A percentile compares a stretch with the other conserved stretches of the same genome.
These are phyloP conservation scores for Crepidodera aurea DNA, from an alignment of 2,888 invertebrate species.

Conservation along the genomic window DNA sequence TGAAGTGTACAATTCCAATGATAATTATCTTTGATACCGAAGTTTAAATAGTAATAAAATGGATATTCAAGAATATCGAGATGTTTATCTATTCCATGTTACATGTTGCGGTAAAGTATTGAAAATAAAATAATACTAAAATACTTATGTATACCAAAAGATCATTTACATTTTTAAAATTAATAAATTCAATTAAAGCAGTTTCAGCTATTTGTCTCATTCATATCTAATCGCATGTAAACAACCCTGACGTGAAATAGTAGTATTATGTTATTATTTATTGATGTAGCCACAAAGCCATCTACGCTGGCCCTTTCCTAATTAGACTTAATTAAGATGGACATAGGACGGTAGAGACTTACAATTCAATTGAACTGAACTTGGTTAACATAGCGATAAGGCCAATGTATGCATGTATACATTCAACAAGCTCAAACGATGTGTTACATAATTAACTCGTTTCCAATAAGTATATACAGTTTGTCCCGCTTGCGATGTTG, in stretches of 20 bases:
- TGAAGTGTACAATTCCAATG: slow-evolving; percentile 18
- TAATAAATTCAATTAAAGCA: too few species aligned
- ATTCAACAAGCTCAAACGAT: neutral
- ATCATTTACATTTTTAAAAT: too few species aligned
- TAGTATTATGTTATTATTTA: neutral
- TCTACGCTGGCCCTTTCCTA: neutral
- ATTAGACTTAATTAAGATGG: slow-evolving; percentile 2
- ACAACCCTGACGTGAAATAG: neutral
- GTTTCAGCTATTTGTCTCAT: too few species aligned
- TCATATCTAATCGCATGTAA: too few species aligned
- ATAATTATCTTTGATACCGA: slow-evolving; percentile 24
- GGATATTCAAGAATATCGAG: slow-evolving; percentile 16
- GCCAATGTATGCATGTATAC: neutral
- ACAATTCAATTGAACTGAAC: neutral
- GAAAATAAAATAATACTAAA: too few species aligned
- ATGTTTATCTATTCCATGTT: slow-evolving; percentile 22
- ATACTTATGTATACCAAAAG: too few species aligned
- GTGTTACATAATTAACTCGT: neutral
- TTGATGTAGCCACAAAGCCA: neutral
- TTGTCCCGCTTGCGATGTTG: too few species aligned
- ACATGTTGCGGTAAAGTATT: too few species aligned
- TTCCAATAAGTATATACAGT: too few species aligned
- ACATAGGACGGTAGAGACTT: neutral
- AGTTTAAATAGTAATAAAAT: slow-evolving; percentile 19
- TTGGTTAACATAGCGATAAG: neutral